Evolutionary conservation across 2,888 invertebrate species (phyloP).

Genomic region (Lasioglossum lativentre): DNA sequence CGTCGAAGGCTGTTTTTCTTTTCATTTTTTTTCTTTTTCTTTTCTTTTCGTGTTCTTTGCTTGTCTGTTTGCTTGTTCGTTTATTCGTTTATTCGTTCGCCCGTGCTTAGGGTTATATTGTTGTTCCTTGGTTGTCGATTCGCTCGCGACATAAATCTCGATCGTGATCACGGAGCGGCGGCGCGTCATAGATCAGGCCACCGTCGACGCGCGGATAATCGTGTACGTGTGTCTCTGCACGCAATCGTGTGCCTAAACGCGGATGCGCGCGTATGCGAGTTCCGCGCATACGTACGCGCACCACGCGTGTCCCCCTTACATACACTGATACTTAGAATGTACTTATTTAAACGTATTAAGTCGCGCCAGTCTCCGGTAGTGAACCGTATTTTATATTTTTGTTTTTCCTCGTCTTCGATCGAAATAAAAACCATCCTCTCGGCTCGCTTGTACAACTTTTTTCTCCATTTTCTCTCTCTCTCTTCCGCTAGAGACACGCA

Average conservation of each 20-base stretch:
- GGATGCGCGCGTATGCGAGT: background rate
- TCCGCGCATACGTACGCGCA: constrained; percentile 27
- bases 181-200: constrained; percentile 22
- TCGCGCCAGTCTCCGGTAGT: constrained; percentile 71
- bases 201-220: constrained; percentile 42
- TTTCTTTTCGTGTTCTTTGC: background rate
- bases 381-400: constrained; percentile 50
- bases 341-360: constrained; percentile 62
- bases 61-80: background rate
- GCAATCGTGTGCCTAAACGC: constrained; percentile 20
- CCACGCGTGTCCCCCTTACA: constrained; percentile 29
- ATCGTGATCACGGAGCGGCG: constrained; percentile 9
- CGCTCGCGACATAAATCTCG: background rate
- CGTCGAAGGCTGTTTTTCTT: constrained; percentile 43
- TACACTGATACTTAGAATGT: constrained; percentile 61
- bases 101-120: background rate
- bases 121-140: background rate
- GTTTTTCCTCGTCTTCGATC: constrained; percentile 43
- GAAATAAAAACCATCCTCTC: constrained; percentile 53
- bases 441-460: constrained; percentile 11
- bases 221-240: constrained; percentile 65
- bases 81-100: background rate
- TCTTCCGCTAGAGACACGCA: constrained; percentile 15
- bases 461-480: background rate
- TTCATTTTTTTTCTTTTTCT: background rate